Evolutionary conservation across 1,140 invertebrate genomes (phyloP), one percentile per base, ranked within the genome.

Genomic region (Saccostrea cuccullata): DNA sequence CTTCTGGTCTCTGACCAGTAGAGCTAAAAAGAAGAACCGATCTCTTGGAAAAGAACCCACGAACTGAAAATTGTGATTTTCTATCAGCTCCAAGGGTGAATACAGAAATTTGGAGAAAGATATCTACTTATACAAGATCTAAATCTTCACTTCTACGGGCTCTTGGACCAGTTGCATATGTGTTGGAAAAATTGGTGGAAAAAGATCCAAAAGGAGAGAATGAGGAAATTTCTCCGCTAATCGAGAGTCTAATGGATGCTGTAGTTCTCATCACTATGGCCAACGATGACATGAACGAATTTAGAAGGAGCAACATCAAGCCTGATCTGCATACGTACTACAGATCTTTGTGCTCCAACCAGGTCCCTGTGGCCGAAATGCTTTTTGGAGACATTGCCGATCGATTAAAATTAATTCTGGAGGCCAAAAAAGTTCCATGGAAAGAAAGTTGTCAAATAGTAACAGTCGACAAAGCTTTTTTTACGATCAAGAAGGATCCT

Each of bases 101-200:
- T 86, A 20, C 70, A 17, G 86, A 86, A 58, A 77, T 86, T n/a
- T 86, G 86, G 86, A 73, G 40, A 67, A 86, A 36, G 15, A 36
- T 86, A 6, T 13, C 67, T 17, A 30, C 40, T 26, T 56, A 13
- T 67, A 55, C 30, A 36, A 73, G 58, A 67, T 60, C n/a, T 20
- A 55, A 73, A 56, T 36, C 30, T 20, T 40, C 55, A n/a, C 36
- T 77, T 4, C 26, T 86, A n/a, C 23, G 20, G 13, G 85, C 67
- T 13, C 20, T 86, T 47, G 20, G 67, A 55, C 67, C 85, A 5
- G 11, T 77, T 73, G 55, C 55, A 6, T 77, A 47, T 55, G 26
- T 70, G 20, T 23, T 36, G 30, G 30, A 36, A 36, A 36, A 36
- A 36, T 36, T 36, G 30, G 30, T 36, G 30, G 30, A 36, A 36